Evolutionary conservation across 2,113 vertebrate genomes (phyloP).

Genomic region (Aptenodytes patagonicus): DNA sequence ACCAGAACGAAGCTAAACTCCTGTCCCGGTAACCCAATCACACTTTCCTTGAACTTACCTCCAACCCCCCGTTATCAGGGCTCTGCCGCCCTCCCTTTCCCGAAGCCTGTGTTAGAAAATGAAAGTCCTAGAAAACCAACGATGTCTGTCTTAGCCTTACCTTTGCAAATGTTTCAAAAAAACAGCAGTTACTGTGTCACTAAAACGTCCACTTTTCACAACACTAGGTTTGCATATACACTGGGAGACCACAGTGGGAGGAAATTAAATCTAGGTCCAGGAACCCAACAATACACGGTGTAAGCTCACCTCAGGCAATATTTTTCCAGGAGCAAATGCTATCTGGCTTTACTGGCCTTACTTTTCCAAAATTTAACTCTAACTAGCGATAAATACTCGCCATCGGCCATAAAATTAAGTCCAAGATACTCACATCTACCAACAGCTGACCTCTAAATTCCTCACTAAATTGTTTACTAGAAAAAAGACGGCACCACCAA

Average conservation of each 20-base stretch:
- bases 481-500: not conserved
- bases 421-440: not conserved
- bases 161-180: not conserved
- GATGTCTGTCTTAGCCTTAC: not conserved
- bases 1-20: not conserved
- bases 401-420: not conserved
- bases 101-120: not conserved
- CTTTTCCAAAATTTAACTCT: not conserved
- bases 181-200: not conserved
- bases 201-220: not conserved
- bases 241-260: not conserved
- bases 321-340: not conserved
- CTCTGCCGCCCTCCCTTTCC: not conserved
- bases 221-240: not conserved
- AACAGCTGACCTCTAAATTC: not conserved
- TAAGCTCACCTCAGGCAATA: not conserved
- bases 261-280: not conserved
- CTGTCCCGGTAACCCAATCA: not conserved
- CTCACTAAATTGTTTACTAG: not conserved
- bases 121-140: not conserved
- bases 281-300: not conserved
- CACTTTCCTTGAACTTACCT: not conserved
- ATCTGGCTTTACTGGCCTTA: not conserved
- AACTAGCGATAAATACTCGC: not conserved
- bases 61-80: not conserved